Base-by-base conservation (phyloP, 2,797 vertebrate genomes). In the Scleropages formosus region DNA sequence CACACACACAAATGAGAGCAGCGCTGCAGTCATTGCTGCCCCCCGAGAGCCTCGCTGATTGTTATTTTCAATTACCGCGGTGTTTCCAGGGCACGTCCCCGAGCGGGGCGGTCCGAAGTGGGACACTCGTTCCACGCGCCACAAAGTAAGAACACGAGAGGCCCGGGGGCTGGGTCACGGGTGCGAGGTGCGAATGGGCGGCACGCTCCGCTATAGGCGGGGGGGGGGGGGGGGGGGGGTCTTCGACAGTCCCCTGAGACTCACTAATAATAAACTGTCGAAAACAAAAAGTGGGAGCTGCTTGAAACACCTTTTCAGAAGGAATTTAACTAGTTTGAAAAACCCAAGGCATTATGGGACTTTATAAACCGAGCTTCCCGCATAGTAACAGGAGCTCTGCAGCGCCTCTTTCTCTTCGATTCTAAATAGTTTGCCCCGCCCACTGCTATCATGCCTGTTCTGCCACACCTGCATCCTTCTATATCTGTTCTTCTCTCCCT, bases 241-340 rank as follows among this genome's bases (percentile, higher is more conserved):
- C 22, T 11, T 4, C 8, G 8, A 24, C 47, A 26, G 20, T 51
- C 47, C 72, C 60, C 58, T 63, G 59, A 9, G 53, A n/a, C 39
- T n/a, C 3, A 16, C 56, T 65, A n/a, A 24, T 15, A 62, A 74
- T 16, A 10, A 74, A 44, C 63, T 39, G 9, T 27, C n/a, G n/a
- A 61, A 18, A 61, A 56, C 1, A 56, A 56, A 56, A 58, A 61
- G 75, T 61, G 58, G 74, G 58, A 27, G 70, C 75, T 78, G 78
- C 76, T 67, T 62, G 67, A 78, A 70, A 78, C 79, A 80, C 74
- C 76, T 77, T 80, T 77, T 73, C 70, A 78, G 65, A 80, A 78
- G 20, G 67, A 27, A 75, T 80, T 82, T 79, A 81, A 78, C 75
- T 72, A 74, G 75, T 69, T 79, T 79, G 77, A 83, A 79, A 65